Base-by-base conservation (phyloP, 2,888 invertebrate genomes). In the Miltochrista miniata region DNA sequence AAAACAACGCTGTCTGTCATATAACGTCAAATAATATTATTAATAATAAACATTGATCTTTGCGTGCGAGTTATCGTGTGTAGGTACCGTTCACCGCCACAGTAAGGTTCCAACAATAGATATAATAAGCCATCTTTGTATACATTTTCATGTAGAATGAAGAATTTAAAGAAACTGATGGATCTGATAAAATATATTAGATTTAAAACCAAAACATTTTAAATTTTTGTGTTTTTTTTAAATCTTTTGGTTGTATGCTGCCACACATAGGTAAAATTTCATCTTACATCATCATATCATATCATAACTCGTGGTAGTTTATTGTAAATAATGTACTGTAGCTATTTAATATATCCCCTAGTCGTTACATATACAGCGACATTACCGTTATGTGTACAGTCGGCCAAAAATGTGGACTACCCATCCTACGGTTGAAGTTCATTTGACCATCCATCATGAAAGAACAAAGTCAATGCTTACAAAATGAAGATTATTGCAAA, bases 241-340 rank as follows among this genome's bases (percentile, higher is more conserved):
- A 52, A 45, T 53, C 51, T 40, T 56, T 51, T 56, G 36, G 53
- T 33, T 56, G 58, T 38, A 45, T 56, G 60, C 47, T 45, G 58
- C 58, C 57, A 58, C 53, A 35, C 42, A 54, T 56, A 58, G 51
- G 54, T 59, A 48, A 59, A 45, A 50, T 7, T 53, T 70, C 59
- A 67, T 74, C 71, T 72, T 59, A 71, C 69, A 67, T 66, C 67
- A 61, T 70, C 77, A 78, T 79, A 75, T 70, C 77, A 78, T 79
- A 75, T 79, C 75, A 73, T 79, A 72, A 73, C 59, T 56, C 69
- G 69, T 68, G 55, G 62, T 79, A 77, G 72, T 66, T 72, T 69
- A 73, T 59, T 83, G 79, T 83, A 80, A 69, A 83, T 79, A 80
- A 67, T 71, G 68, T 72, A 70, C 61, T 69, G 67, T 74, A 78